A percentile compares a stretch with the other conserved stretches of the same genome.
Evolutionary conservation across 92 coral and sea anemone genomes (phyloP).

Genomic region (Epizoanthus ramosus): DNA sequence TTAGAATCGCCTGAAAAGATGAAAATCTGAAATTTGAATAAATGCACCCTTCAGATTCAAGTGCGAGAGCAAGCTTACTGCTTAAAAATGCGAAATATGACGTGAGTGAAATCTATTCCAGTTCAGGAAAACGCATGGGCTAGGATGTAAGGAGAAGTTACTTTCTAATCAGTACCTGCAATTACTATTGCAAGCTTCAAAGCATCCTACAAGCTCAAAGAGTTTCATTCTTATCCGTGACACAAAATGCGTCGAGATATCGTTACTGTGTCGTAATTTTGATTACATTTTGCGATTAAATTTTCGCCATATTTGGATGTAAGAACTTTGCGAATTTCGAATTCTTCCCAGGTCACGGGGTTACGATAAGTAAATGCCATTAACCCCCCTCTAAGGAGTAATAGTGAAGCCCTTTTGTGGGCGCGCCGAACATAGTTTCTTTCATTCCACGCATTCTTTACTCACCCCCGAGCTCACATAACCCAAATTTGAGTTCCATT

Average conservation of each 20-base stretch:
- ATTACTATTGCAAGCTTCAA: neutral
- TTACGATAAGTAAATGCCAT: constrained; percentile 66
- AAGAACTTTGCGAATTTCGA: constrained; percentile 60
- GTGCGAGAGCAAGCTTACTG: neutral
- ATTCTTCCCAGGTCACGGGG: constrained; percentile 78
- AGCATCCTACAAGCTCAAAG: neutral
- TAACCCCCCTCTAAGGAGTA: constrained; percentile 92
- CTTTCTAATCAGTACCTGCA: constrained; percentile 50
- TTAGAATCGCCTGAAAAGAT: neutral
- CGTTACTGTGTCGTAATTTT: constrained; percentile 29
- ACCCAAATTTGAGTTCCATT: constrained; percentile 58
- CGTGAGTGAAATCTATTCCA: constrained; percentile 80
- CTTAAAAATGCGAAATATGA: constrained; percentile 83
- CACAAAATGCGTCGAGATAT: constrained; percentile 9
- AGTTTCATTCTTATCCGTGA: constrained; percentile 12
- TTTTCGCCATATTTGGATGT: constrained; percentile 42
- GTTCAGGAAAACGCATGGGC: constrained; percentile 48
- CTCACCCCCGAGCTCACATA: constrained; percentile 78
- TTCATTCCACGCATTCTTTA: constrained; percentile 98
- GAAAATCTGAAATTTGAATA: neutral
- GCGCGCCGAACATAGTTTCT: constrained; percentile 99
- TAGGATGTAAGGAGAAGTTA: constrained; percentile 62
- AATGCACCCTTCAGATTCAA: neutral
- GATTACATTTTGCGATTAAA: constrained; percentile 30
- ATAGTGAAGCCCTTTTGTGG: constrained; percentile 91